Base-by-base conservation (phyloP, 2,888 invertebrate species). In the Calameuta filiformis region DNA sequence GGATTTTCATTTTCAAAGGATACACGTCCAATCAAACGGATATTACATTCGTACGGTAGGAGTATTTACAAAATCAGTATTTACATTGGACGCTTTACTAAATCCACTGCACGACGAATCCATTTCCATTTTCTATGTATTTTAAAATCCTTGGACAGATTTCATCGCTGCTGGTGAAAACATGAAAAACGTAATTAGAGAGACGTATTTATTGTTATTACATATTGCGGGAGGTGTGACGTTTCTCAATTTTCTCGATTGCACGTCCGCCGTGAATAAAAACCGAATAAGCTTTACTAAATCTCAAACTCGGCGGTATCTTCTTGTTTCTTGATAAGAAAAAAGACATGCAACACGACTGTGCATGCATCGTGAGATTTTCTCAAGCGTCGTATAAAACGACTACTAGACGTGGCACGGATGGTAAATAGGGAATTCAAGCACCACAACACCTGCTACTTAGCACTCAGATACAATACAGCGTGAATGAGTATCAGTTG, bases 361-460 rank as follows among this genome's bases (percentile, higher is more conserved):
- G 56, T 23, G 23, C 15, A 23, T 56, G 56, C 56, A 23, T 23
- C 56, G 56, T 56, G 56, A 56, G 56, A 56, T 56, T 56, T 56
- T 56, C 56, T 56, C 56, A 9, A 56, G 78, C 73, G 75, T 76
- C 76, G 73, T 77, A 80, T 80, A 78, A 78, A 78, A 81, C 74
- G 76, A 76, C 76, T 76, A 76, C 56, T 9, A 78, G 73, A 75
- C 74, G 77, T 79, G 75, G 78, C 78, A 79, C 79, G 77, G 79
- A 56, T 56, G 74, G 79, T 82, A 81, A 83, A 83, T 81, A 83
- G 79, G 78, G 79, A 81, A 82, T 83, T 83, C 81, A 80, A 76
- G 77, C 23, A 9, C 80, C 78, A 73, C 82, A 81, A 81, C 82
- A 84, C 82, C 83, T 83, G 82, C 83, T 83, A 82, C 82, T 83